These are phyloP conservation scores for Chromobotia macracanthus DNA, from an alignment of 2,797 vertebrate genomes.

Conservation along the genomic window DNA sequence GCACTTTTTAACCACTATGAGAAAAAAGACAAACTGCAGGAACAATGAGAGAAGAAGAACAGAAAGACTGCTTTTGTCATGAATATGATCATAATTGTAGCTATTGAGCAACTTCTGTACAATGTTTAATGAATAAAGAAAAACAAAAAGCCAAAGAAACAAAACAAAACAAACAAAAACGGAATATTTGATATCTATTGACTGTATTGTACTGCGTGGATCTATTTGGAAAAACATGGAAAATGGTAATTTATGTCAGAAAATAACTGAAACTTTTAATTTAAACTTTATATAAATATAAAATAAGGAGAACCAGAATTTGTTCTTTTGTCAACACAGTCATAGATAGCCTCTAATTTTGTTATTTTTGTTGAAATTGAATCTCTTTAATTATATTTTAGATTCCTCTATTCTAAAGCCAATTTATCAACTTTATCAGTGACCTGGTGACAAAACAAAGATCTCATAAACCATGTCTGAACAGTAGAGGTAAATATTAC, in stretches of 20 bases:
- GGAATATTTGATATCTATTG: slow-evolving; percentile 27
- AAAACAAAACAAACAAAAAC: slow-evolving; percentile 5
- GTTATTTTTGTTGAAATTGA: no score
- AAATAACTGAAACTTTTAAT: no score
- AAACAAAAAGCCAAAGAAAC: slow-evolving; percentile 62
- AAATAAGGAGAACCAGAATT: neutral
- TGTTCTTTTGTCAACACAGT: no score
- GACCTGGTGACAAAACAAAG: no score
- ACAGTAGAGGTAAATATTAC: neutral
- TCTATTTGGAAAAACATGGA: neutral
- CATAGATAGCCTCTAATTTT: no score
- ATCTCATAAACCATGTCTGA: neutral
- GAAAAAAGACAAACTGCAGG: slow-evolving; percentile 63
- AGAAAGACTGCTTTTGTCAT: slow-evolving; percentile 57
- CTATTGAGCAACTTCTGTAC: slow-evolving; percentile 71
- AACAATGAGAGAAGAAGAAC: slow-evolving; percentile 57
- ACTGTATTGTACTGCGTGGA: slow-evolving; percentile 32
- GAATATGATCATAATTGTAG: slow-evolving; percentile 66
- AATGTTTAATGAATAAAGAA: slow-evolving; percentile 77
- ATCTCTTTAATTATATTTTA: no score
- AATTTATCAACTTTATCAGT: no score
- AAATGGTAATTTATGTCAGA: neutral
- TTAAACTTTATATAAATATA: neutral
- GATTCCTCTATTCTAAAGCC: no score
- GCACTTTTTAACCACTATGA: slow-evolving; percentile 62